Base-by-base conservation (phyloP, 2,888 invertebrate genomes). In the Charanyca ferruginea region DNA sequence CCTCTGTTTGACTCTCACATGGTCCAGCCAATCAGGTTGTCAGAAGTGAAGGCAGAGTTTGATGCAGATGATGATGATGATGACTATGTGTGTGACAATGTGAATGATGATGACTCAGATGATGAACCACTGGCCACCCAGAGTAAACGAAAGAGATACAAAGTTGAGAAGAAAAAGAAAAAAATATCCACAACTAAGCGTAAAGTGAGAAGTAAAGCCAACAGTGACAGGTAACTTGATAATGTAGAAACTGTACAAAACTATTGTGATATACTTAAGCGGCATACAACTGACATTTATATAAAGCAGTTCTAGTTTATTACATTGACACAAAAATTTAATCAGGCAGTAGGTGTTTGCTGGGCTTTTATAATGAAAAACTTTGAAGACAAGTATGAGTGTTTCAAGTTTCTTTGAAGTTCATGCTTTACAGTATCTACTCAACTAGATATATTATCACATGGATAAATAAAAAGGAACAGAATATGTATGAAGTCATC, bases 41-140 rank as follows among this genome's bases (percentile, higher is more conserved):
- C 80, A 0, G 41, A 83, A 16, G 86, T 91, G 7, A 91, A 91
- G 63, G 65, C 85, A 3, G 93, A 91, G 66, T 16, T 81, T 18
- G 73, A 76, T 20, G 25, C 62, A 41, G 71, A 53, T 45, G 61
- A 69, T 52, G 78, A 74, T 45, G 79, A 74, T 45, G 79, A 79
- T 0, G 81, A 73, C 47, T 83, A 70, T 41, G 67, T 73, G n/a
- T 80, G 79, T 54, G 83, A 77, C n/a, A 68, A 73, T 51, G 11
- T 73, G n/a, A 61, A 78, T 18, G 76, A 79, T 25, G 75, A 81
- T n/a, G 74, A 81, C 41, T 78, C 79, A 0, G 83, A 78, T 48
- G 81, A 84, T 78, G 94, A 94, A 72, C 95, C 95, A 0, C 85
- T 95, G 2, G 89, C 93, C 11, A 88, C 66, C 16, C 83, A 90